phyloP scores from a whole-genome alignment of 37 sponge, comb jelly and placozoan species.

The Diacarnus erythraeanus region DNA sequence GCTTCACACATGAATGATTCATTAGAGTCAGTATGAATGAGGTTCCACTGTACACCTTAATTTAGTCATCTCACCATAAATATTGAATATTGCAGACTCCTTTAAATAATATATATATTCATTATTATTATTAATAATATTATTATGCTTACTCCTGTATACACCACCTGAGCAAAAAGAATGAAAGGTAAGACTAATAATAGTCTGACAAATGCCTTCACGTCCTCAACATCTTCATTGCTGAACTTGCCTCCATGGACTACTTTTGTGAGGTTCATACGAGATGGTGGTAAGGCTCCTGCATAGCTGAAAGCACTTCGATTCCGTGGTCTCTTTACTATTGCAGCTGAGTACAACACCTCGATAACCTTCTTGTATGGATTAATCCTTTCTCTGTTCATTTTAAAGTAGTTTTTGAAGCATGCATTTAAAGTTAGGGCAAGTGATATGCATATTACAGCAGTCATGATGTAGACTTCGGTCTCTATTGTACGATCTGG shows the following conservation, averaged over 20 bases:
- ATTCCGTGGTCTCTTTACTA: slow-evolving; percentile 38
- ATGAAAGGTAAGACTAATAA: slow-evolving; percentile 4
- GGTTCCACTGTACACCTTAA: too few relatives aligned
- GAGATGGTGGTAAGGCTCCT: background rate
- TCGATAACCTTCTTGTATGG: slow-evolving; percentile 50
- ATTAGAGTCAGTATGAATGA: too few relatives aligned
- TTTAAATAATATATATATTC: too few relatives aligned
- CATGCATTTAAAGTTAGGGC: slow-evolving; percentile 17
- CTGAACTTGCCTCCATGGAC: slow-evolving; percentile 34
- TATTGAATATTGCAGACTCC: too few relatives aligned
- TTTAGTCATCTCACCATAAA: too few relatives aligned
- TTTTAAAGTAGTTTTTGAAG: background rate
- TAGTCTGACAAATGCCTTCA: slow-evolving; percentile 32
- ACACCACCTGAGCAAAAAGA: slow-evolving; percentile 1
- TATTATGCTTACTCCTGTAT: slow-evolving; percentile 28
- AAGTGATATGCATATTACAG: background rate
- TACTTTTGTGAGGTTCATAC: slow-evolving; percentile 27
- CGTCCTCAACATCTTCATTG: slow-evolving; percentile 38
- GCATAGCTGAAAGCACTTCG: slow-evolving; percentile 24
- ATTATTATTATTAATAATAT: too few relatives aligned
- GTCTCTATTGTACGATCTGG: background rate
- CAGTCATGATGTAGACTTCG: background rate
- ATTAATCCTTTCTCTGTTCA: background rate
- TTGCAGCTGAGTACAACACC: slow-evolving; percentile 42
- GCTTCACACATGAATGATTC: too few relatives aligned